These are phyloP conservation scores for Sebastiscus albofasciatus DNA, from an alignment of 2,797 vertebrate species.

Conservation along the genomic window DNA sequence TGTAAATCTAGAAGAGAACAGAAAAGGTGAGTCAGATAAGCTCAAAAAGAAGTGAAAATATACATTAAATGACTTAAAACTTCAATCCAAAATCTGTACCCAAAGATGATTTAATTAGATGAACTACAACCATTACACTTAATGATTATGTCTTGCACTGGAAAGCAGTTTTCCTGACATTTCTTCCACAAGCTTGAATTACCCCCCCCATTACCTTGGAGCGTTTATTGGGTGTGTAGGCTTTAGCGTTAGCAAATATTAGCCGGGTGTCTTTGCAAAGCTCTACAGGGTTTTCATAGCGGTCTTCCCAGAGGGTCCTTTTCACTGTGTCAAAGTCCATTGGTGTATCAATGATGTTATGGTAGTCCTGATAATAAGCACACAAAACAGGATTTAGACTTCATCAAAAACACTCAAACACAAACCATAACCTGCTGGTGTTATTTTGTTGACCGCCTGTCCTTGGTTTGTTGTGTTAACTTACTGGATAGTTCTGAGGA, in stretches of 20 bases:
- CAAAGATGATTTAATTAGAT: background rate
- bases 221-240: slow-evolving; percentile 97
- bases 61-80: too few relatives aligned
- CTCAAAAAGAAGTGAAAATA: background rate
- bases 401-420: background rate
- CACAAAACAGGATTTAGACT: slow-evolving; percentile 6
- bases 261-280: slow-evolving; percentile 94
- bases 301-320: slow-evolving; percentile 88
- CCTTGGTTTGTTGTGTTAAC: slow-evolving; percentile 35
- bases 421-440: background rate
- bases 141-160: background rate
- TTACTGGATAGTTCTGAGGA: slow-evolving; percentile 91
- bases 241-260: slow-evolving; percentile 97
- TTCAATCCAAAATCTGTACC: background rate
- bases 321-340: slow-evolving; percentile 96
- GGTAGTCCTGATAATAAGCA: slow-evolving; percentile 87
- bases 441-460: background rate
- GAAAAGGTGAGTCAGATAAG: background rate
- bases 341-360: slow-evolving; percentile 92
- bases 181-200: background rate
- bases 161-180: background rate
- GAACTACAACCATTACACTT: background rate
- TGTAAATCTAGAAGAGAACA: slow-evolving; percentile 88
- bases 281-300: slow-evolving; percentile 92
- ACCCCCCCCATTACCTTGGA: slow-evolving; percentile 87